Percentiles rank a stretch among this genome's conserved stretches.
Evolutionary conservation across 2,888 invertebrate genomes (phyloP).

Genomic region (Phengaris arion): DNA sequence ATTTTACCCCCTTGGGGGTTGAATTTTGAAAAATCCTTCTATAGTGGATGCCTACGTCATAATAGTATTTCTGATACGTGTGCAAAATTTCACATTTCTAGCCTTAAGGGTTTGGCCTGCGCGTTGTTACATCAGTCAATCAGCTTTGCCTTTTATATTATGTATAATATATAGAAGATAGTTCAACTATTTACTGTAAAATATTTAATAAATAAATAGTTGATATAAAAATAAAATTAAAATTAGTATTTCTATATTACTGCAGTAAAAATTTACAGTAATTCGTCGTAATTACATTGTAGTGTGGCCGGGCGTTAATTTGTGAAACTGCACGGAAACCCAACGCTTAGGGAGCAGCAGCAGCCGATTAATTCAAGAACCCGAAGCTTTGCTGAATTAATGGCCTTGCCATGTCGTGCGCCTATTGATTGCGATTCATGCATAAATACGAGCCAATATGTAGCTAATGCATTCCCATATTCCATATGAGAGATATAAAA

Average conservation of each 20-base stretch:
- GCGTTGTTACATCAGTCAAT: no score
- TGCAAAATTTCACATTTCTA: no score
- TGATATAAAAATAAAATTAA: no score
- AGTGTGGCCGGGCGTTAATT: constrained; percentile 65
- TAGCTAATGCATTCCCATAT: not conserved
- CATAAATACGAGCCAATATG: constrained; percentile 26
- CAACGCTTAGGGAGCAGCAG: constrained; percentile 60
- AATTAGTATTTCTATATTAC: not conserved
- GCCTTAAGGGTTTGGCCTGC: no score
- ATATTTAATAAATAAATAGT: no score
- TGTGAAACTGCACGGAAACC: constrained; percentile 70
- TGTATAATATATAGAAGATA: no score
- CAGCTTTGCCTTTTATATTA: no score
- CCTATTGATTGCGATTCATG: constrained; percentile 56
- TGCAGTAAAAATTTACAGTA: constrained; percentile 27
- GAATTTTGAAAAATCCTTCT: no score
- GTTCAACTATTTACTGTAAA: no score
- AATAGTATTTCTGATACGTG: no score
- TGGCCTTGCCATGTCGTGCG: constrained; percentile 48
- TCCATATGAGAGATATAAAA: not conserved
- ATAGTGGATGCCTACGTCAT: no score
- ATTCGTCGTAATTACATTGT: constrained; percentile 49
- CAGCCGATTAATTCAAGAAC: constrained; percentile 70
- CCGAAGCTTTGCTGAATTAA: constrained; percentile 63
- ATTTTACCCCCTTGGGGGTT: no score